Base-by-base conservation (phyloP, 2,888 invertebrate species). In the Cyrtodaria siliqua region DNA sequence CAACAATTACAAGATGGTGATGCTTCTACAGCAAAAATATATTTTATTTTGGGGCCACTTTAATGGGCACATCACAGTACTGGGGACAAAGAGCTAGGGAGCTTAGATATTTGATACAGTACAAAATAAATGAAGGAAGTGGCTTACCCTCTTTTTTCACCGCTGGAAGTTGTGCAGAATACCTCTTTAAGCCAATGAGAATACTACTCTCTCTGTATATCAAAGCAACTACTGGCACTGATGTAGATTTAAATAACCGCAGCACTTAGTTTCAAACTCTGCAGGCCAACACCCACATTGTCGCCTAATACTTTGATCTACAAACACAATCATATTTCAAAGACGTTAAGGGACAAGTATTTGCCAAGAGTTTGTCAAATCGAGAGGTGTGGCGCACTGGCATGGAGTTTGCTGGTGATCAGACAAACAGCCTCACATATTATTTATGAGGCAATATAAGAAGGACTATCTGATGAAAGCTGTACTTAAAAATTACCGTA, bases 141-240 rank as follows among this genome's bases (percentile, higher is more conserved):
- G n/a, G 76, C 12, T 47, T 86, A 52, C 81, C 81, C 29, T 81
- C 82, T 18, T 79, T 83, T 49, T 84, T 82, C 24, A 81, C 80
- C 14, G 82, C 83, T 9, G 83, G 76, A 1, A 85, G 83, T 55
- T 86, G 85, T 77, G 84, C 84, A 29, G 82, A 84, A 27, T 81
- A 59, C 62, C 73, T 85, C 27, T 84, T 86, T 27, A 83, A 82
- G 61, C 79, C 86, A 9, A 50, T 86, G 9, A 62, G 38, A 44
- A 23, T 63, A 23, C 60, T 85, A 18, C 40, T 85, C 12, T 14
- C 56, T 16, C 44, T 74, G 18, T 84, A 84, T 60, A 42, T 73
- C 47, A n/a, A n/a, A n/a, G n/a, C n/a, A n/a, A n/a, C n/a, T n/a
- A n/a, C n/a, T n/a, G n/a, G n/a, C n/a, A n/a, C 50, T 69, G 38